Base-by-base conservation (phyloP, 2,113 vertebrate species). In the Hymenochirus boettgeri region DNA sequence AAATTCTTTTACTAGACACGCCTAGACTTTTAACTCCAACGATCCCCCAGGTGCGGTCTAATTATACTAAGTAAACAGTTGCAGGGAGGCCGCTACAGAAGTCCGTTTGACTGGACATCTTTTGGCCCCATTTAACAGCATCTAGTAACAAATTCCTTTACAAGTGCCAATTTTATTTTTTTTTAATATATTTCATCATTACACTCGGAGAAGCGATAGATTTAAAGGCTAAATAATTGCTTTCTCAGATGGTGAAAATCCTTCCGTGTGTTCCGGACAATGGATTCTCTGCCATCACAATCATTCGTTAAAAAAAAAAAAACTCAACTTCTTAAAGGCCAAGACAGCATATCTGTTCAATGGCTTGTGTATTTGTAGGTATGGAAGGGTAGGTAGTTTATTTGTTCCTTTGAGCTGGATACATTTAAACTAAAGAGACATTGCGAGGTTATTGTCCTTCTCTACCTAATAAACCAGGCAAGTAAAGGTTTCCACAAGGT, bases 21-120 rank as follows among this genome's bases (percentile, higher is more conserved):
- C n/a, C n/a, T n/a, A n/a, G n/a, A n/a, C n/a, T n/a, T n/a, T n/a
- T n/a, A n/a, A n/a, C n/a, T n/a, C n/a, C n/a, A n/a, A n/a, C n/a
- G n/a, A 57, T 31, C 29, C 51, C 11, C 62, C 63, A 71, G 73
- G 24, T 59, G 58, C 59, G 61, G 61, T 53, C 70, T 62, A 59
- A 27, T 73, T 60, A 53, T 71, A 72, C 26, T 23, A 50, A 45
- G 48, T 12, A 31, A 19, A 45, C 22, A 56, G 29, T 5, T 10
- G 7, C 27, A 15, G 62, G 53, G 25, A 29, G 18, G 18, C 46
- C 11, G 46, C 18, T 23, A 48, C 5, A 10, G 19, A 13, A 22
- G 46, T 48, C 8, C 13, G 46, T 42, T n/a, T 18, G 46, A 48
- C 22, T 21, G 27, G 18, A n/a, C 17, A 11, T 5, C 7, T 25